Evolutionary conservation across 2,888 invertebrate species (phyloP).

Genomic region (Hesperia comma): DNA sequence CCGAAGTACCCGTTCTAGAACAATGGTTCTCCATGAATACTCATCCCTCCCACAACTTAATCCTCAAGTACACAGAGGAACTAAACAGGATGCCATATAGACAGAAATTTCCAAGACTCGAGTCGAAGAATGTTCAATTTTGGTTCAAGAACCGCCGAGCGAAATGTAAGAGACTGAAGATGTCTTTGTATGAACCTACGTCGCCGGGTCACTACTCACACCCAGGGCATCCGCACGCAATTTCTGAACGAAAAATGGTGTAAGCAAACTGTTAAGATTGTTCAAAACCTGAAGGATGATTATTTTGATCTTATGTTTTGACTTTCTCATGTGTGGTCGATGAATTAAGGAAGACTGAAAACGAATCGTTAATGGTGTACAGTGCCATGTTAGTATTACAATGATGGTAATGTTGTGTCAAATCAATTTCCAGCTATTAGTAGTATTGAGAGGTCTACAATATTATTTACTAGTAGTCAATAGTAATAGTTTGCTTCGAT

Average conservation of each 20-base stretch:
- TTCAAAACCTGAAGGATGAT: conserved; percentile 25
- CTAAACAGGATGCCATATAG: conserved; percentile 98
- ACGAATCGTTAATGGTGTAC: conserved; percentile 72
- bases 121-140: conserved; percentile 99
- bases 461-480: conserved; percentile 35
- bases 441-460: conserved; percentile 60
- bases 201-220: conserved; percentile 86
- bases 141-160: conserved; percentile 99
- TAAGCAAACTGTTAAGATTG: conserved; percentile 47
- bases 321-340: conserved; percentile 46
- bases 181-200: conserved; percentile 92
- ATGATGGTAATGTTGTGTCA: conserved; percentile 50
- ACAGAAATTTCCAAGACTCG: conserved; percentile 99
- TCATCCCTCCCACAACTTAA: conserved; percentile 98
- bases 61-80: conserved; percentile 98
- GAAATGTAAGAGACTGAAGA: conserved; percentile 98
- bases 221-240: conserved; percentile 80
- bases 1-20: conserved; percentile 96
- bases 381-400: conserved; percentile 82
- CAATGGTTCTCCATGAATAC: conserved; percentile 99
- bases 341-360: conserved; percentile 75
- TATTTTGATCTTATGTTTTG: conserved; percentile 44
- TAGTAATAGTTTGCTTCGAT: conserved; percentile 32
- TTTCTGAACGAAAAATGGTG: conserved; percentile 80
- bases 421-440: conserved; percentile 56